Conservation (phyloP, 1,140 invertebrate genomes). For the Diorhabda sublineata region DNA sequence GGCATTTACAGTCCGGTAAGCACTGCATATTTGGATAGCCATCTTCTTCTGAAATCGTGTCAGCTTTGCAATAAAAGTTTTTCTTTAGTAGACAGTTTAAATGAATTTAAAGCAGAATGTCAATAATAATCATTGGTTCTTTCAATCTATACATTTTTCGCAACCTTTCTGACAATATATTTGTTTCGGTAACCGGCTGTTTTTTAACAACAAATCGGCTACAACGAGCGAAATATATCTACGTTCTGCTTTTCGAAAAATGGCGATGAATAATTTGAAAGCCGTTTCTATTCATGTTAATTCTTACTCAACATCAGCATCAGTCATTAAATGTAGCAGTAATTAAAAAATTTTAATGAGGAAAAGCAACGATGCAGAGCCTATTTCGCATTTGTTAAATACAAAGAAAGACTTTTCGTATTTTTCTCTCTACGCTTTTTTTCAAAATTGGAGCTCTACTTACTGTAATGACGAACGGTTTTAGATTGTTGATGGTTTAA, state of each 20-base stretch:
- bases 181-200: neutral
- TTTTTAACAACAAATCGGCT: neutral
- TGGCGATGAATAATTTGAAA: slow-evolving; percentile 2
- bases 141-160: too few relatives aligned
- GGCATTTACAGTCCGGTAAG: too few relatives aligned
- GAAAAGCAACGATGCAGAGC: slow-evolving; percentile 1
- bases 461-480: neutral
- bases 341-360: slow-evolving; percentile 3
- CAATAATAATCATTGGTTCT: too few relatives aligned
- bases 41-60: too few relatives aligned
- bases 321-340: slow-evolving; percentile 2
- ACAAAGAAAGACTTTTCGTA: neutral
- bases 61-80: too few relatives aligned
- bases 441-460: slow-evolving; percentile 2
- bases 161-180: too few relatives aligned
- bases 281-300: neutral
- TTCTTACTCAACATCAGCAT: neutral
- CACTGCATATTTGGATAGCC: too few relatives aligned
- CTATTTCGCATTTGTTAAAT: slow-evolving; percentile 1
- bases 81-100: too few relatives aligned
- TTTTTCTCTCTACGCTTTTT: neutral
- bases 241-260: neutral
- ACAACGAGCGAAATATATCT: neutral
- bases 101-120: too few relatives aligned
- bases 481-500: neutral